Conservation (phyloP, 2,888 invertebrate genomes). For the Embidobia sp. region DNA sequence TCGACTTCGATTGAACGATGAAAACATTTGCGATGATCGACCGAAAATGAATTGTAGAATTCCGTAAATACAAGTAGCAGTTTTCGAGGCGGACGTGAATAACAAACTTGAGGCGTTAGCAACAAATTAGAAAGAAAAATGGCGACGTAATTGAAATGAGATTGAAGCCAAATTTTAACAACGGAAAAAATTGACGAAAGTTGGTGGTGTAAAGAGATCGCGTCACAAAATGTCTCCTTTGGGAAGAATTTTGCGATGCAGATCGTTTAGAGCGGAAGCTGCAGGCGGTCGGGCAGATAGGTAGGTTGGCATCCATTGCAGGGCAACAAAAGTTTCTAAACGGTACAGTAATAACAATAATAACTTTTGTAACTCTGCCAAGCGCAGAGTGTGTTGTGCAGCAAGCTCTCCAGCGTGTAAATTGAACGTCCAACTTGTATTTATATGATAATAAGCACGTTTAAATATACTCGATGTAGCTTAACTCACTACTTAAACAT, state of each 20-base stretch:
- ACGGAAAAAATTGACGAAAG: constrained; percentile 15
- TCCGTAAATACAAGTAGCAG: too few species aligned
- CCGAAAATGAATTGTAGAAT: too few species aligned
- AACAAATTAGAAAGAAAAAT: too few species aligned
- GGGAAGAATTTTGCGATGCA: constrained; percentile 40
- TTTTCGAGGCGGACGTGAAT: too few species aligned
- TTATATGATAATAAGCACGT: constrained; percentile 81
- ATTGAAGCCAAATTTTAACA: too few species aligned
- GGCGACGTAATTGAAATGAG: background rate
- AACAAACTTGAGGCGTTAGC: too few species aligned
- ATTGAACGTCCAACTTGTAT: constrained; percentile 81
- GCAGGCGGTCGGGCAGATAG: constrained; percentile 60
- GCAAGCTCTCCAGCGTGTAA: constrained; percentile 77
- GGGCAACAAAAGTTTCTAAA: constrained; percentile 81
- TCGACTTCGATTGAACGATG: too few species aligned
- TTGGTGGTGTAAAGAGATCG: constrained; percentile 21
- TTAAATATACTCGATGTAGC: constrained; percentile 80
- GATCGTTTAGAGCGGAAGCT: constrained; percentile 36
- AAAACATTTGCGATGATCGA: too few species aligned
- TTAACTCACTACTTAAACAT: constrained; percentile 80
- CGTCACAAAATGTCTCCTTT: constrained; percentile 39
- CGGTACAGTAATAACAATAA: constrained; percentile 81
- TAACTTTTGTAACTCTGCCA: constrained; percentile 80
- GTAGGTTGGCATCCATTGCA: constrained; percentile 72
- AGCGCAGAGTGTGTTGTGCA: constrained; percentile 65